phyloP scores from a whole-genome alignment of 2,113 vertebrate genomes.

The Elanoides forficatus region DNA sequence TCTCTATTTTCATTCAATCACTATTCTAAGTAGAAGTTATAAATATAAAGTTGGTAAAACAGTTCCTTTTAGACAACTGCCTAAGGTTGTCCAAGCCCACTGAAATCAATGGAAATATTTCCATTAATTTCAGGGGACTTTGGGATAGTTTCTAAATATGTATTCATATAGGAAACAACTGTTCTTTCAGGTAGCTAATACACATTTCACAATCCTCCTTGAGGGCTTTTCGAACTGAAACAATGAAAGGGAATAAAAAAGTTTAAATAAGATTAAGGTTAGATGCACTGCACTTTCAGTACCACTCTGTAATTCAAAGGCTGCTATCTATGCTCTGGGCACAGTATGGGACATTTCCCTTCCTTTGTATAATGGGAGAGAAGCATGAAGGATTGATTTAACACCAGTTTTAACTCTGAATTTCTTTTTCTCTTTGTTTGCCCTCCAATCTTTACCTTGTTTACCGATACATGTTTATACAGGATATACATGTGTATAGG shows the following conservation, averaged over 20 bases:
- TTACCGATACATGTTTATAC: not conserved
- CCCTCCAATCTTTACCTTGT: not conserved
- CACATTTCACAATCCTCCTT: not conserved
- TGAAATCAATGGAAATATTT: not conserved
- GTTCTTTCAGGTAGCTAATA: not conserved
- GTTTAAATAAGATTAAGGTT: constrained; percentile 1
- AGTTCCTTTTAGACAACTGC: not conserved
- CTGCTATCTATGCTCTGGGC: not conserved
- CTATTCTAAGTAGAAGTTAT: not conserved
- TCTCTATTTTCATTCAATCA: not conserved
- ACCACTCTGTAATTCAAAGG: constrained; percentile 1
- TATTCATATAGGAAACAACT: not conserved
- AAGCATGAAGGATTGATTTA: not conserved
- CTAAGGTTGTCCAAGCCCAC: not conserved
- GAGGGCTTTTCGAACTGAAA: constrained; percentile 21
- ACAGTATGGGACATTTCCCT: not conserved
- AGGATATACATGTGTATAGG: not conserved
- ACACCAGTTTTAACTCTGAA: not conserved
- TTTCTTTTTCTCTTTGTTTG: not conserved
- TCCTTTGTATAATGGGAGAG: not conserved
- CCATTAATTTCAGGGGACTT: not conserved
- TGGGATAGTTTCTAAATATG: not conserved
- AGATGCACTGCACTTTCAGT: not conserved
- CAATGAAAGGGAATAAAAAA: constrained; percentile 7
- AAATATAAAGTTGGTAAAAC: not conserved